Evolutionary conservation across 2,113 vertebrate species (phyloP), one percentile per base, ranked within the genome.

Genomic region (Dinomys branickii): DNA sequence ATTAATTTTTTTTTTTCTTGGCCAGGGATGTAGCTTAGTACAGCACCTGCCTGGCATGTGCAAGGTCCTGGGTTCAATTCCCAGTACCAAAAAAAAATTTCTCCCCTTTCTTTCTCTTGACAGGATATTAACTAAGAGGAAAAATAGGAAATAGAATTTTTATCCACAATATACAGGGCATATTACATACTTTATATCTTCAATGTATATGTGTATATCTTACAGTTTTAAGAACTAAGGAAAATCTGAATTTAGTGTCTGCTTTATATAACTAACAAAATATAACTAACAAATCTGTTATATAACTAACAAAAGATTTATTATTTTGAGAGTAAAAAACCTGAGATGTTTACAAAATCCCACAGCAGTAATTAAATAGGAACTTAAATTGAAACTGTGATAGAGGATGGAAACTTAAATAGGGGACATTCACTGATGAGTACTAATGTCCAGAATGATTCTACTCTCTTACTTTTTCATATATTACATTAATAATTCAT

Each of bases 401-500:
- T 19, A 35, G 5, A 38, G 7, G 50, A 69, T 28, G n/a, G 78
- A 95, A 94, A 82, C 54, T 69, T 20, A 58, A 58, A 58, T 6
- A 7, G 56, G 22, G 19, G 24, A 52, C 7, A 24, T n/a, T 61
- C 92, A 92, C 10, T 28, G 81, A 87, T 54, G 7, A 24, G 41
- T 11, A 12, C 20, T 81, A 10, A 19, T 26, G 33, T 8, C 3
- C 44, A 44, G 35, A 63, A 17, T 0, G 14, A 35, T 52, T 54
- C 14, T 52, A 38, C 33, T 44, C 52, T 2, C 41, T 22, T 35
- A 82, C 59, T 81, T 85, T 65, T 78, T 5, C 85, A 91, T 44
- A 86, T 56, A 96, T 63, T 88, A 78, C 65, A 87, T 94, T 95
- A 97, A 95, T 95, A 95, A 96, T 92, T 92, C 94, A 93, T 65